Evolutionary conservation across 2,113 vertebrate genomes (phyloP).

Genomic region (Passer montanus): DNA sequence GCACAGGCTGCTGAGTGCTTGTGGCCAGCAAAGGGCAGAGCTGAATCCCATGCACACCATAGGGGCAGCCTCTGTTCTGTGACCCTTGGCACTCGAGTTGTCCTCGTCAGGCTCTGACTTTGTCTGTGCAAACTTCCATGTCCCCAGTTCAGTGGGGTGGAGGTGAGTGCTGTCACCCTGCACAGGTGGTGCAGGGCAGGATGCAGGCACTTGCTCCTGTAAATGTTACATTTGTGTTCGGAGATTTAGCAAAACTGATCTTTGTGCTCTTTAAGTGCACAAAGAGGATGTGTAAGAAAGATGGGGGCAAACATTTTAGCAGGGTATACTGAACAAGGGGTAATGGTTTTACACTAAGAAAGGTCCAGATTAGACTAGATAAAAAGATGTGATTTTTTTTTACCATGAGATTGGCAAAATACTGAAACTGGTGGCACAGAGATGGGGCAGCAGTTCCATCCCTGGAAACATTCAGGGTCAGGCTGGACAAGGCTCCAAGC

Average conservation of each 20-base stretch:
- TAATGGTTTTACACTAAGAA: neutral
- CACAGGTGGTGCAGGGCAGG: neutral
- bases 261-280: neutral
- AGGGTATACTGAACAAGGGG: neutral
- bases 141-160: neutral
- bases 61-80: neutral
- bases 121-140: neutral
- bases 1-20: neutral
- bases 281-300: neutral
- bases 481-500: neutral
- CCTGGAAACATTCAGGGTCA: neutral
- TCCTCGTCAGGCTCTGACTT: fast-evolving
- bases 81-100: fast-evolving
- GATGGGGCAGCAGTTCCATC: neutral
- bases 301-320: neutral
- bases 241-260: neutral
- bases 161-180: neutral
- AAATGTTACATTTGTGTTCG: neutral
- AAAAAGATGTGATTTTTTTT: neutral
- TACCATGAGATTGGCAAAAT: neutral
- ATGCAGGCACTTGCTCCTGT: neutral
- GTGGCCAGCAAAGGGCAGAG: fast-evolving
- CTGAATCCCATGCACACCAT: neutral
- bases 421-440: neutral
- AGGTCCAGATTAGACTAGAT: neutral